Percentiles rank a stretch among this genome's conserved stretches.
Evolutionary conservation across 1,140 invertebrate genomes (phyloP).

Genomic region (Pseudomyrmex concolor): DNA sequence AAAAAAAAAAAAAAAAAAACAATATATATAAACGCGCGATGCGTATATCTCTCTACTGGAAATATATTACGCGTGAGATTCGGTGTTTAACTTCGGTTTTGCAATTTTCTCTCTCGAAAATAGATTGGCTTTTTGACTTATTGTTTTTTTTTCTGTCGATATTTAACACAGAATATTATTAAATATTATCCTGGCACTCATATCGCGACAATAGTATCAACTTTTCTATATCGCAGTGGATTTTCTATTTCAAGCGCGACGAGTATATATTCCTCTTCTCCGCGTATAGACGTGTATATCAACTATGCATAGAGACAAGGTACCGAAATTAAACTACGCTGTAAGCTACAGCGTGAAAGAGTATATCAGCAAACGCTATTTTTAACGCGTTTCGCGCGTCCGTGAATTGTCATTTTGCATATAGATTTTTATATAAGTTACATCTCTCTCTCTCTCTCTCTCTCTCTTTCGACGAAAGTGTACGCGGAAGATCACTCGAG

Average conservation of each 20-base stretch:
- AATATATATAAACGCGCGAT: too few species aligned
- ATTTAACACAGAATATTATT: neutral
- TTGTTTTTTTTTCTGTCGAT: constrained; percentile 4
- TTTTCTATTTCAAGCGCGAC: constrained; percentile 7
- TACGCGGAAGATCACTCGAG: constrained; percentile 15
- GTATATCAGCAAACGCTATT: constrained; percentile 27
- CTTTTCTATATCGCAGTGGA: constrained; percentile 3
- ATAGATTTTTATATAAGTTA: constrained; percentile 20
- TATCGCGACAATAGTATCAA: constrained; percentile 21
- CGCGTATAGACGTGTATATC: neutral
- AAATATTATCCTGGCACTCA: constrained; percentile 6
- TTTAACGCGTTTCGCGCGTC: constrained; percentile 21
- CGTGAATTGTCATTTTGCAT: constrained; percentile 48
- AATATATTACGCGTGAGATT: too few species aligned
- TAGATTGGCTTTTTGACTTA: neutral
- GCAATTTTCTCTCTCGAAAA: neutral
- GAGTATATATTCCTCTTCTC: neutral
- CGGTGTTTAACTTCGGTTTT: neutral
- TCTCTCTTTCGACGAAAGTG: neutral
- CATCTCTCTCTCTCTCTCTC: too few species aligned
- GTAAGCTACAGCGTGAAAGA: constrained; percentile 14
- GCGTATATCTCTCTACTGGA: too few species aligned
- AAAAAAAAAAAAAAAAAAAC: too few species aligned
- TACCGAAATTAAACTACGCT: constrained; percentile 42
- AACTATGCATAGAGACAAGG: constrained; percentile 52